phyloP scores from a whole-genome alignment of 1,140 invertebrate species.

The Nasonia giraulti region DNA sequence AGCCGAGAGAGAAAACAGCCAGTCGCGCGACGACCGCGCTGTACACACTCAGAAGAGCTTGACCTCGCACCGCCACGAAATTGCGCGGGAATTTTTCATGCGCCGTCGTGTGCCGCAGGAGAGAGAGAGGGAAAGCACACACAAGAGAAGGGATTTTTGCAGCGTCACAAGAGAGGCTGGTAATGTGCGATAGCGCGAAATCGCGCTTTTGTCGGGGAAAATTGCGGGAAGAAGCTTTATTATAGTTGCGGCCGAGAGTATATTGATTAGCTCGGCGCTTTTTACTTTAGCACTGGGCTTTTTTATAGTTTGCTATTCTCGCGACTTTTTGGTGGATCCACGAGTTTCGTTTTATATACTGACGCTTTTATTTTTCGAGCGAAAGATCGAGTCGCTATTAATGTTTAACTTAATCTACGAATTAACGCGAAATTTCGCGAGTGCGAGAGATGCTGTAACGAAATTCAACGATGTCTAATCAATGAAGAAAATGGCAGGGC shows the following conservation, averaged over 20 bases:
- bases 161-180: neutral
- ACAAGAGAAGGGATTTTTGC: neutral
- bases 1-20: neutral
- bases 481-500: neutral
- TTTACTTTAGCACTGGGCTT: neutral
- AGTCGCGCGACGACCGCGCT: neutral
- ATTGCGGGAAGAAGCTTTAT: neutral
- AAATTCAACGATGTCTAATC: neutral
- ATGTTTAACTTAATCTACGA: too few relatives aligned
- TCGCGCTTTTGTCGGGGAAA: neutral
- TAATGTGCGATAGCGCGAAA: neutral
- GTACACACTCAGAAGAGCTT: neutral
- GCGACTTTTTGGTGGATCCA: neutral
- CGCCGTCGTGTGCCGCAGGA: neutral
- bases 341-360: too few relatives aligned
- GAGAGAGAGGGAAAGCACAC: too few relatives aligned
- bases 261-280: neutral
- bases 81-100: conserved; percentile 38
- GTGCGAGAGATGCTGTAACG: too few relatives aligned
- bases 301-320: neutral
- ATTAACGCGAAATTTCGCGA: neutral
- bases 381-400: too few relatives aligned
- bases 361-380: too few relatives aligned
- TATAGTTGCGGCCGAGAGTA: neutral
- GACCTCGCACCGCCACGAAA: conserved; percentile 29